These are phyloP conservation scores for Ancistrus triradiatus DNA, from an alignment of 2,113 vertebrate genomes.

Conservation along the genomic window DNA sequence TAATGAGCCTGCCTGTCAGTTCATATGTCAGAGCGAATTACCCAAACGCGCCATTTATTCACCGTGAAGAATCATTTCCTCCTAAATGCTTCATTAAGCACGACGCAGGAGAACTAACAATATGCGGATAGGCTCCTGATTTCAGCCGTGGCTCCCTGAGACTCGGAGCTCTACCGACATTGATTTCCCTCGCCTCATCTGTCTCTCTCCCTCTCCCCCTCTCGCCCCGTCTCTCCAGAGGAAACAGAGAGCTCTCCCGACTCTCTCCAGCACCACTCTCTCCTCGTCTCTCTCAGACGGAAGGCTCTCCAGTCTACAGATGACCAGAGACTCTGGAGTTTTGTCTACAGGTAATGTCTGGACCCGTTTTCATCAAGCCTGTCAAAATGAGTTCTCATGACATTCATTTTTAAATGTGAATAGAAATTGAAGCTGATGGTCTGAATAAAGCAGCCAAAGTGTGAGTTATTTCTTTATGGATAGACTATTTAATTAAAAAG, in stretches of 20 bases:
- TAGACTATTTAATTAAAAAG: too few species aligned
- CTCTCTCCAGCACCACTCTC: constrained; percentile 54
- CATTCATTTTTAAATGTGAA: neutral
- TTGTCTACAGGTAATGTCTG: constrained; percentile 85
- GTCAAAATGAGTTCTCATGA: neutral
- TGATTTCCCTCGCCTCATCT: constrained; percentile 15
- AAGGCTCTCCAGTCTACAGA: constrained; percentile 58
- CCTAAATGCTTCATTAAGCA: constrained; percentile 34
- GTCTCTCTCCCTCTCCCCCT: too few species aligned
- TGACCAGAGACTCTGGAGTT: constrained; percentile 73
- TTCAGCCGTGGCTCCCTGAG: neutral
- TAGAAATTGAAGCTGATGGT: too few species aligned
- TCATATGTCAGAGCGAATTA: constrained; percentile 37
- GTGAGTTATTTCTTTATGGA: too few species aligned
- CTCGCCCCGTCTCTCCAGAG: constrained; percentile 71
- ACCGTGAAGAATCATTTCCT: constrained; percentile 25
- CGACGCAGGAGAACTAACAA: neutral
- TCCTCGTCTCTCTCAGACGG: constrained; percentile 60
- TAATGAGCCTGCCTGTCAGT: constrained; percentile 1
- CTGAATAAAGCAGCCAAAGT: too few species aligned
- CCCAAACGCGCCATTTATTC: constrained; percentile 24
- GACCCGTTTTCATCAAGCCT: neutral
- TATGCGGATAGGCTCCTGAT: neutral
- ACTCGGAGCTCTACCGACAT: neutral
- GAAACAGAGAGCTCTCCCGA: constrained; percentile 68